Evolutionary conservation across 2,888 invertebrate species (phyloP).

Genomic region (Stomorhina lunata): DNA sequence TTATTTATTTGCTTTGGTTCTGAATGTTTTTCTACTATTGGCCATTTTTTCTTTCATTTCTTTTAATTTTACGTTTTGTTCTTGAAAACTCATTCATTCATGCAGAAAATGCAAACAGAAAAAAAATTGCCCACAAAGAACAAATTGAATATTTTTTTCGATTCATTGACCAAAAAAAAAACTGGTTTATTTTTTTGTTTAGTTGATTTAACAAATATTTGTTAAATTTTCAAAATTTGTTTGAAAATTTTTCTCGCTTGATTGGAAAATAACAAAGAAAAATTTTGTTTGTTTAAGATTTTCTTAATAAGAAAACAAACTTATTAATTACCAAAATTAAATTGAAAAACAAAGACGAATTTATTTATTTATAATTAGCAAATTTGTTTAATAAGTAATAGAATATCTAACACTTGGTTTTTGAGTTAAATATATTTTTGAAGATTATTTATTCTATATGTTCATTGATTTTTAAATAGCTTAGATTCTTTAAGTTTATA

Average conservation of each 20-base stretch:
- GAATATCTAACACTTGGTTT: too few relatives aligned
- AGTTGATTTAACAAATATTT: slow-evolving; percentile 6
- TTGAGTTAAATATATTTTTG: too few relatives aligned
- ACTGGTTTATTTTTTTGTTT: slow-evolving; percentile 38
- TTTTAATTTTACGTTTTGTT: too few relatives aligned
- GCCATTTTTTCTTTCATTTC: slow-evolving; percentile 20
- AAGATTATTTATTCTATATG: too few relatives aligned
- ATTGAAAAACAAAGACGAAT: too few relatives aligned
- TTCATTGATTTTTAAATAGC: too few relatives aligned
- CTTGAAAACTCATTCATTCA: slow-evolving; percentile 59
- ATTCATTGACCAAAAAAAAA: slow-evolving; percentile 36
- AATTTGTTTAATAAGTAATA: too few relatives aligned
- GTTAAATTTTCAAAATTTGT: not conserved
- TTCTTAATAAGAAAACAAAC: not conserved
- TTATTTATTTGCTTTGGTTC: slow-evolving; percentile 28
- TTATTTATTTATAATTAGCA: too few relatives aligned
- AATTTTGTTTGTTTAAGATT: not conserved
- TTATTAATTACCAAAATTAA: not conserved
- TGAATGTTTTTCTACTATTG: slow-evolving; percentile 36
- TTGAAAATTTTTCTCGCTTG: not conserved
- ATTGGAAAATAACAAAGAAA: not conserved
- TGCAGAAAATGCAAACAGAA: slow-evolving; percentile 17
- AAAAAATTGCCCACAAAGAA: not conserved
- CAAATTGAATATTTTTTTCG: slow-evolving; percentile 21
- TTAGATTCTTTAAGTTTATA: too few relatives aligned